These are phyloP conservation scores for Drosophila mauritiana DNA, from an alignment of 1,140 invertebrate species.

Conservation along the genomic window DNA sequence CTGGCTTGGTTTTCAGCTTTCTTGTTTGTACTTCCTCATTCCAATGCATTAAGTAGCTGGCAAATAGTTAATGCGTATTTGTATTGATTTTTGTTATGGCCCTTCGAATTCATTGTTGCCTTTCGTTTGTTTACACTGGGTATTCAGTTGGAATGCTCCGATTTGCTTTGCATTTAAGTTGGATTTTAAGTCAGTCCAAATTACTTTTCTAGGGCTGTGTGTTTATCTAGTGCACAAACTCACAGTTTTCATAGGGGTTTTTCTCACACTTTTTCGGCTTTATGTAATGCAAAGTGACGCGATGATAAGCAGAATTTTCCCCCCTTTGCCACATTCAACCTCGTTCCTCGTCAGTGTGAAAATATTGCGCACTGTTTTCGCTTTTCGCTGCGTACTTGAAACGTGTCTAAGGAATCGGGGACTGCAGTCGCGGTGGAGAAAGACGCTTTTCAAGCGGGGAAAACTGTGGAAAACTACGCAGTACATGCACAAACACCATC, in stretches of 20 bases:
- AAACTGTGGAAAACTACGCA: slow-evolving; percentile 72
- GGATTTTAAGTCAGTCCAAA: not conserved
- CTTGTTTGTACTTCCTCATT: slow-evolving; percentile 14
- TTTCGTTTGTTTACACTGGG: not conserved
- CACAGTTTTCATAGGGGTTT: not conserved
- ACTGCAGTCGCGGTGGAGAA: slow-evolving; percentile 2
- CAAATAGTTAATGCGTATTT: slow-evolving; percentile 59
- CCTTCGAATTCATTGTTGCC: not conserved
- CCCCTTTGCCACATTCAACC: not conserved
- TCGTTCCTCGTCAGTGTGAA: slow-evolving; percentile 11
- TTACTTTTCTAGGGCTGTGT: not conserved
- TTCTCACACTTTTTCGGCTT: slow-evolving; percentile 21
- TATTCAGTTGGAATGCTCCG: not conserved
- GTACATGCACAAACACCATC: slow-evolving; percentile 34
- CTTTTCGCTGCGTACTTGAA: slow-evolving; percentile 64
- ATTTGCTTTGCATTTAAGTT: not conserved
- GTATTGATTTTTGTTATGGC: slow-evolving; percentile 29
- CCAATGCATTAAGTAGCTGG: not conserved
- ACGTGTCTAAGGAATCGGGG: slow-evolving; percentile 62
- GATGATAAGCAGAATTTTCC: slow-evolving; percentile 39
- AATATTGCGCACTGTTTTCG: slow-evolving; percentile 73
- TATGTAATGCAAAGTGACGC: slow-evolving; percentile 34
- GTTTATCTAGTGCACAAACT: slow-evolving; percentile 11
- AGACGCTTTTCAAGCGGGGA: slow-evolving; percentile 29
- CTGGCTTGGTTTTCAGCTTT: not conserved